Evolutionary conservation across 2,113 vertebrate species (phyloP).

Genomic region (Rostratula benghalensis): DNA sequence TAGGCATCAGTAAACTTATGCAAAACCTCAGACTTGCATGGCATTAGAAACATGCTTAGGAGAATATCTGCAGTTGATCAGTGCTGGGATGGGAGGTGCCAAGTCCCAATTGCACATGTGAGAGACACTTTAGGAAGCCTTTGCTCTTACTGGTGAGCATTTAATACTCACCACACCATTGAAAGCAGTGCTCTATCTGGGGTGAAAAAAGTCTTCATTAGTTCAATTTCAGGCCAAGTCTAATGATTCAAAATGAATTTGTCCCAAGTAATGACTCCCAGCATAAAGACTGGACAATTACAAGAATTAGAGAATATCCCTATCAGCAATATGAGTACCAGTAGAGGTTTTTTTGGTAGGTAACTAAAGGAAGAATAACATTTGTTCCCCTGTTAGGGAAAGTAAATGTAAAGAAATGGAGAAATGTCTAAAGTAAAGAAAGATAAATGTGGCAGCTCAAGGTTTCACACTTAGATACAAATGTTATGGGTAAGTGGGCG

Average conservation of each 20-base stretch:
- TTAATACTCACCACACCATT: background rate
- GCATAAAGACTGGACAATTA: background rate
- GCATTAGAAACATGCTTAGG: background rate
- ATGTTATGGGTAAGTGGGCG: background rate
- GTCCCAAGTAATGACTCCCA: background rate
- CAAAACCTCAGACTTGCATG: background rate
- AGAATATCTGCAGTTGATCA: background rate
- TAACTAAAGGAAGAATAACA: background rate
- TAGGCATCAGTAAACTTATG: background rate
- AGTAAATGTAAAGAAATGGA: background rate
- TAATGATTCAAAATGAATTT: background rate
- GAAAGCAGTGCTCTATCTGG: background rate
- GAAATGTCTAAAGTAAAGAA: background rate
- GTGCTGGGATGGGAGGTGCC: background rate
- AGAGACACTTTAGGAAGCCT: background rate
- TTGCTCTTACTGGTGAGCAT: background rate
- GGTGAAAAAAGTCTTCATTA: background rate
- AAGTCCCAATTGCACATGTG: background rate
- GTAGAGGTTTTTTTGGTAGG: background rate
- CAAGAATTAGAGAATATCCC: background rate
- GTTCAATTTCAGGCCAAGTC: background rate
- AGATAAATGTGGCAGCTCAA: background rate
- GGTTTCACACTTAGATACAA: background rate
- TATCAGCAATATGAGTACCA: background rate
- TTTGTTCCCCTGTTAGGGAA: background rate